phyloP scores from a whole-genome alignment of 2,888 invertebrate genomes.

The Chrysolina haemoptera region DNA sequence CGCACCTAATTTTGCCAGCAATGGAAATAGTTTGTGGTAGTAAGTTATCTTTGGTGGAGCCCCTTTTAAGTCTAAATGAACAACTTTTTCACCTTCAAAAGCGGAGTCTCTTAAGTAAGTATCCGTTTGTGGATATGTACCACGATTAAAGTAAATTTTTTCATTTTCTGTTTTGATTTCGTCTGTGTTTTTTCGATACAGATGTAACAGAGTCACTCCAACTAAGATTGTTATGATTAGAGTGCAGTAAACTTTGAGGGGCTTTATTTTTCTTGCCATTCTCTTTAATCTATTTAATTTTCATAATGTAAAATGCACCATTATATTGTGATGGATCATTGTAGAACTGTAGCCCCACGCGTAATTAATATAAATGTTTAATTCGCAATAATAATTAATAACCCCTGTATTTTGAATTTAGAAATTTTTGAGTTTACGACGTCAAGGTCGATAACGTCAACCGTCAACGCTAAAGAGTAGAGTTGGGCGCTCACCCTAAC shows the following conservation, averaged over 20 bases:
- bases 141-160: background rate
- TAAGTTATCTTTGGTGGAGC: conserved; percentile 82
- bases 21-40: conserved; percentile 75
- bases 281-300: background rate
- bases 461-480: too few species aligned
- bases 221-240: background rate
- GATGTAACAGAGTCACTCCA: background rate
- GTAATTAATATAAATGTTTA: too few species aligned
- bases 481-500: too few species aligned
- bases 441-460: too few species aligned
- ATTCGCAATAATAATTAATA: too few species aligned
- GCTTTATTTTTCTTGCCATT: background rate
- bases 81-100: conserved; percentile 73
- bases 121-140: background rate
- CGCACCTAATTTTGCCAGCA: conserved; percentile 77
- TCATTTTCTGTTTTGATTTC: background rate
- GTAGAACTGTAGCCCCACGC: too few species aligned
- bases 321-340: too few species aligned
- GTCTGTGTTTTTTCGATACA: background rate
- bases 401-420: too few species aligned
- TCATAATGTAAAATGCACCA: too few species aligned
- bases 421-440: too few species aligned
- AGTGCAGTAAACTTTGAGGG: background rate
- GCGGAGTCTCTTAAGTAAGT: background rate
- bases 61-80: conserved; percentile 90